Conservation (phyloP, 2,888 invertebrate genomes). For the Conus canariensis region DNA sequence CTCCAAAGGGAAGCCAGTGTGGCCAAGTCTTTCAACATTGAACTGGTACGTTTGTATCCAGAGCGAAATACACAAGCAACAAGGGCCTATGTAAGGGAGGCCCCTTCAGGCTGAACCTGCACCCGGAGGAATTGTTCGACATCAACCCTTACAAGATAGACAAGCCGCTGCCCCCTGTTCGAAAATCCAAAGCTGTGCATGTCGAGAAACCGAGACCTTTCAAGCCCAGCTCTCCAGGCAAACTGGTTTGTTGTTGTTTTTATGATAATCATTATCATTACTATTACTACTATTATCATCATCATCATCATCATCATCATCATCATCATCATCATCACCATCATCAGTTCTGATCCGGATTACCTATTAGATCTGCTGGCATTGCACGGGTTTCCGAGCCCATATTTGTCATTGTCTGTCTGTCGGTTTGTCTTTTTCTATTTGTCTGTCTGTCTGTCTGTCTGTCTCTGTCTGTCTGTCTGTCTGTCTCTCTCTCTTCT, state of each 20-base stretch:
- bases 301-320: no score
- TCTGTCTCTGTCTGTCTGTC: not conserved
- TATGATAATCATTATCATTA: not conserved
- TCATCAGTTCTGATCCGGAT: no score
- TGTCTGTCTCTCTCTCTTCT: not conserved
- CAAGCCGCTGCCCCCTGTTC: conserved; percentile 59
- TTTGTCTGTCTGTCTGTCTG: not conserved
- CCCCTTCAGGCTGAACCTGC: conserved; percentile 76
- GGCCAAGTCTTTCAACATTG: no score
- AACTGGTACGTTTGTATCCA: not conserved
- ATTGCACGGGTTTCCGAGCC: no score
- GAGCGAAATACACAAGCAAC: not conserved
- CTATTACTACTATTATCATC: no score
- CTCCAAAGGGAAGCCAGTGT: no score
- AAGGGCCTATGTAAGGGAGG: conserved; percentile 66
- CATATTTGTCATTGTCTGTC: not conserved
- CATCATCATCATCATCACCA: no score
- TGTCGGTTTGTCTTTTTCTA: not conserved
- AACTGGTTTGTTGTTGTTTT: conserved; percentile 63
- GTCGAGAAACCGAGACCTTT: conserved; percentile 71
- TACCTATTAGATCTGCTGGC: no score
- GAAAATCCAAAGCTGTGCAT: conserved; percentile 56
- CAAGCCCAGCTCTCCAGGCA: conserved; percentile 77
- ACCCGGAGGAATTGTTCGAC: conserved; percentile 75
- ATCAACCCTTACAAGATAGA: conserved; percentile 75